phyloP scores from a whole-genome alignment of 35 echinoderm and acorn worm species.

The Ophioderma brevispina region DNA sequence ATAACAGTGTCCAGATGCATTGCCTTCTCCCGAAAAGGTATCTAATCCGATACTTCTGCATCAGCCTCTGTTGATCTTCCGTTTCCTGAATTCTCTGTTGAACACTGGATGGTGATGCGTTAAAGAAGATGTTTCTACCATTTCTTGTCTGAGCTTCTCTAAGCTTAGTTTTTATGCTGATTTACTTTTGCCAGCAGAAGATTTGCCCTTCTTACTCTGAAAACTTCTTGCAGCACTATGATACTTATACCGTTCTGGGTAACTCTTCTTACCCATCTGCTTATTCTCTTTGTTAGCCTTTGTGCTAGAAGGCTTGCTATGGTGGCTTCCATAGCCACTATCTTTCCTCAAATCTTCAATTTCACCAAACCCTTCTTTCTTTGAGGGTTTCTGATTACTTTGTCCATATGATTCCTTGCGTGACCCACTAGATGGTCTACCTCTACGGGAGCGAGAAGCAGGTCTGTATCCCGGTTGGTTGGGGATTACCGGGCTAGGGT shows the following conservation, averaged over 20 bases:
- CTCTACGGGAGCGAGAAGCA: background rate
- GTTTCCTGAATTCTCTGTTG: background rate
- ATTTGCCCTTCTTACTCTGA: background rate
- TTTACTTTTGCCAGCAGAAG: background rate
- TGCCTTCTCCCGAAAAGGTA: background rate
- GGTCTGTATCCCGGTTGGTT: background rate
- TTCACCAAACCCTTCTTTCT: background rate
- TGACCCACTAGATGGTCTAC: background rate
- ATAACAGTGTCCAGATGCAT: background rate
- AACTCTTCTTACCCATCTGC: background rate
- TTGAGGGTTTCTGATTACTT: background rate
- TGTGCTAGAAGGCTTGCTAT: background rate
- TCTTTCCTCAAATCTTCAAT: background rate
- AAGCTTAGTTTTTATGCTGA: background rate
- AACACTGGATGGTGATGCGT: background rate
- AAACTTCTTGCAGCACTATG: background rate
- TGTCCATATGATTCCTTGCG: background rate
- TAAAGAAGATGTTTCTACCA: background rate
- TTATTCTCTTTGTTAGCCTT: background rate
- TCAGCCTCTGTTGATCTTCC: background rate
- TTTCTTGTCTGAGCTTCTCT: background rate
- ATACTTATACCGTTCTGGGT: background rate
- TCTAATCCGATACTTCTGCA: background rate
- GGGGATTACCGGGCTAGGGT: background rate
- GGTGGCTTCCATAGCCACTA: background rate